These are phyloP conservation scores for Chrysogorgia sp. DNA, from an alignment of 92 coral and sea anemone genomes.

Conservation along the genomic window DNA sequence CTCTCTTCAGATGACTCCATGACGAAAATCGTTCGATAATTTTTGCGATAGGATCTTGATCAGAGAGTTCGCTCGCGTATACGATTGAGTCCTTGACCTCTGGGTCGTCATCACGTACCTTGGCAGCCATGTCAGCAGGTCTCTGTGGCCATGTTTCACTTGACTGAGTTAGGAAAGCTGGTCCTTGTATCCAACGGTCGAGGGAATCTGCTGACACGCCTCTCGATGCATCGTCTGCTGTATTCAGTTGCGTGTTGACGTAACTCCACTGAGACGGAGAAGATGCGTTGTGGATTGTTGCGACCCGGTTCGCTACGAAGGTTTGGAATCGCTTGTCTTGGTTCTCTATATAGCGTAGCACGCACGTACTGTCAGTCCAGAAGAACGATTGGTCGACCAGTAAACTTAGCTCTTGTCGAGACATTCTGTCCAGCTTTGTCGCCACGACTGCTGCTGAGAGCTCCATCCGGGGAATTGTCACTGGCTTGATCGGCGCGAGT, in stretches of 20 bases:
- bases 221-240: slow-evolving; percentile 72
- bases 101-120: slow-evolving; percentile 53
- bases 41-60: slow-evolving; percentile 7
- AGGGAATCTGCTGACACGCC: slow-evolving; percentile 52
- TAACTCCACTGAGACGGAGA: slow-evolving; percentile 62
- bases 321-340: no score
- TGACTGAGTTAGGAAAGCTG: slow-evolving; percentile 43
- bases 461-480: slow-evolving; percentile 38
- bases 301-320: slow-evolving; percentile 54
- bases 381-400: slow-evolving; percentile 44
- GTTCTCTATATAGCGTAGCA: no score
- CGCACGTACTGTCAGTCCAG: no score
- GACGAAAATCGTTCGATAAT: slow-evolving; percentile 45
- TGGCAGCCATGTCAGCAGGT: slow-evolving; percentile 34
- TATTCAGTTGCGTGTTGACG: slow-evolving; percentile 63
- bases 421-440: slow-evolving; percentile 52
- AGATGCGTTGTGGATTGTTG: slow-evolving; percentile 59
- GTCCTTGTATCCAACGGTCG: slow-evolving; percentile 61
- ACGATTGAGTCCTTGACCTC: slow-evolving; percentile 57
- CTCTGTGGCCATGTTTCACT: slow-evolving; percentile 61
- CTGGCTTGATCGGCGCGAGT: slow-evolving; percentile 37
- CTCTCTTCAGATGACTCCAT: slow-evolving; percentile 36
- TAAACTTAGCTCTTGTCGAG: slow-evolving; percentile 31
- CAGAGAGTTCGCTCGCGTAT: slow-evolving; percentile 8
- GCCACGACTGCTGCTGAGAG: slow-evolving; percentile 49